Evolutionary conservation across 2,113 vertebrate genomes (phyloP).

Genomic region (Protobothrops mucrosquamatus): DNA sequence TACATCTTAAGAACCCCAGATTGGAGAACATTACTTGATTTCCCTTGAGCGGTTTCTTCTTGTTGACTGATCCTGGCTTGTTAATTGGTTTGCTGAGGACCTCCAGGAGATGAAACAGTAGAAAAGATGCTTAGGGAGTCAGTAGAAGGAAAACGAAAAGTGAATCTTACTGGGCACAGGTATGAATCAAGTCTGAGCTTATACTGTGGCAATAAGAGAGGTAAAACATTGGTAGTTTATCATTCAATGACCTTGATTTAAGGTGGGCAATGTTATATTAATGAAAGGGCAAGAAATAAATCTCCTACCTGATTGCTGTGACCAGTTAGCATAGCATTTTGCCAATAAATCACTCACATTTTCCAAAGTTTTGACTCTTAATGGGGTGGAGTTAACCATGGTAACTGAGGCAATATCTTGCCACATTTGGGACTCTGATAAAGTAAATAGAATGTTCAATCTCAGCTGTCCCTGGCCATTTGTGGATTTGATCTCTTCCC

Average conservation of each 20-base stretch:
- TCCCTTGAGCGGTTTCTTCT: not conserved
- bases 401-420: not conserved
- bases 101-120: not conserved
- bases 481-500: not conserved
- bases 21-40: not conserved
- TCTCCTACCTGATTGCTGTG: not conserved
- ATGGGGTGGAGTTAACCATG: not conserved
- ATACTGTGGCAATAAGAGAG: not conserved
- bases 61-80: not conserved
- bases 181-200: not conserved
- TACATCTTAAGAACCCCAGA: not conserved
- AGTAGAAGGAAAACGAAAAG: not conserved
- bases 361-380: not conserved
- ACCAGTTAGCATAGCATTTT: not conserved
- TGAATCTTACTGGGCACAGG: not conserved
- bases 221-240: not conserved
- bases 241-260: not conserved
- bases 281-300: not conserved
- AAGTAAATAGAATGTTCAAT: not conserved
- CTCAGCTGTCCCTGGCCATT: not conserved
- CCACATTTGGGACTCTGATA: not conserved
- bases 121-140: not conserved
- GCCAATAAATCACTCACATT: not conserved
- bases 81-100: not conserved
- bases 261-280: not conserved